Percentiles rank a stretch among this genome's conserved stretches.
phyloP scores from a whole-genome alignment of 2,888 invertebrate species.

The Kuschelorhynchus macadamiae region DNA sequence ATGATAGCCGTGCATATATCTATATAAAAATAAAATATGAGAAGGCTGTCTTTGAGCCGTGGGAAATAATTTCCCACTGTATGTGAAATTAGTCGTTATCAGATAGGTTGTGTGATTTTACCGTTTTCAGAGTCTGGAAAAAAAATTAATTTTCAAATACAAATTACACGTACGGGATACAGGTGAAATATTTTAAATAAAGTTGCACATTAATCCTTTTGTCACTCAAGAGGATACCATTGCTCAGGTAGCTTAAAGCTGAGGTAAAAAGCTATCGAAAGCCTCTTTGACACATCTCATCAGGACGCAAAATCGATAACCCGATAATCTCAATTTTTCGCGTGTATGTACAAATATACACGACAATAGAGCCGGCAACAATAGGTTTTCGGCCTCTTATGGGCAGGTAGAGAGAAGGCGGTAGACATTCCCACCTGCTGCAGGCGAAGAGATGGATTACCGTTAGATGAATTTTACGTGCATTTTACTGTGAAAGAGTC shows the following conservation, averaged over 20 bases:
- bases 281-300: constrained; percentile 19
- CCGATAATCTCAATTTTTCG: constrained; percentile 29
- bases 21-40: too few relatives aligned
- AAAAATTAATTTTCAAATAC: too few relatives aligned
- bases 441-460: constrained; percentile 26
- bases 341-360: constrained; percentile 35
- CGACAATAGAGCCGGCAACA: constrained; percentile 36
- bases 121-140: too few relatives aligned
- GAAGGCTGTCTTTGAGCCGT: too few relatives aligned
- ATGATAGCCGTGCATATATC: too few relatives aligned
- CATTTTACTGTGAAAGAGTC: constrained; percentile 29
- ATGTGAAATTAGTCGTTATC: too few relatives aligned
- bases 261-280: neutral
- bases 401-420: constrained; percentile 27
- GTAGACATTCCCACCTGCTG: constrained; percentile 37
- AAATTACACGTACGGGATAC: too few relatives aligned
- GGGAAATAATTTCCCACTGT: too few relatives aligned
- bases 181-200: too few relatives aligned
- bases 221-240: neutral
- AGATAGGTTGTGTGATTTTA: too few relatives aligned
- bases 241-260: neutral
- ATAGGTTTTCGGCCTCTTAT: constrained; percentile 6
- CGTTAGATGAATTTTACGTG: constrained; percentile 34
- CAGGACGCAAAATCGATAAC: constrained; percentile 30
- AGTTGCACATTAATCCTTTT: too few relatives aligned